Percentiles rank a stretch among this genome's conserved stretches.
Evolutionary conservation across 2,888 invertebrate genomes (phyloP).

Genomic region (Polietes domitor): DNA sequence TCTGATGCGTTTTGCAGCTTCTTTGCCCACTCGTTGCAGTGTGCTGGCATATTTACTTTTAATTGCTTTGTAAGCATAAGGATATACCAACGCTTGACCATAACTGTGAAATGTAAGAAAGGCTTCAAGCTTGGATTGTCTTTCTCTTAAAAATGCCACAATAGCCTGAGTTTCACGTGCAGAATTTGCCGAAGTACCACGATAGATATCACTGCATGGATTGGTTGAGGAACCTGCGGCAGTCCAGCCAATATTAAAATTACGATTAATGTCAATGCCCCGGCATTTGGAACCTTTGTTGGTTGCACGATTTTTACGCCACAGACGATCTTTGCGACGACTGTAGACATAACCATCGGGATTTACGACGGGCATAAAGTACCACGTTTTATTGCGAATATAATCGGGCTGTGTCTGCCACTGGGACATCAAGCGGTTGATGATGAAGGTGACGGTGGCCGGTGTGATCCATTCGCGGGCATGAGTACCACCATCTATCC

Average conservation of each 20-base stretch:
- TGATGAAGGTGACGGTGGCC: constrained; percentile 88
- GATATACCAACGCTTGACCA: constrained; percentile 76
- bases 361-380: constrained; percentile 88
- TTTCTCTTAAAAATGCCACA: constrained; percentile 81
- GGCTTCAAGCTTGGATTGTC: constrained; percentile 83
- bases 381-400: constrained; percentile 91
- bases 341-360: constrained; percentile 94
- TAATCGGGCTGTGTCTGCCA: constrained; percentile 84
- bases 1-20: constrained; percentile 72
- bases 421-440: constrained; percentile 86
- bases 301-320: constrained; percentile 88
- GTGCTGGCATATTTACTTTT: constrained; percentile 72
- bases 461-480: constrained; percentile 94
- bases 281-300: constrained; percentile 81
- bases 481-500: constrained; percentile 91
- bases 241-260: constrained; percentile 93
- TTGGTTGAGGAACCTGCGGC: constrained; percentile 83
- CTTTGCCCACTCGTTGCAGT: constrained; percentile 73
- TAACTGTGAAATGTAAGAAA: constrained; percentile 92
- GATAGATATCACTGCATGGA: constrained; percentile 90
- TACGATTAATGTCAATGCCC: constrained; percentile 92
- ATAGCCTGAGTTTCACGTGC: constrained; percentile 90
- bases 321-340: constrained; percentile 88
- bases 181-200: constrained; percentile 89
- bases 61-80: constrained; percentile 77